phyloP scores from a whole-genome alignment of 2,797 vertebrate genomes.

The Columba guinea region DNA sequence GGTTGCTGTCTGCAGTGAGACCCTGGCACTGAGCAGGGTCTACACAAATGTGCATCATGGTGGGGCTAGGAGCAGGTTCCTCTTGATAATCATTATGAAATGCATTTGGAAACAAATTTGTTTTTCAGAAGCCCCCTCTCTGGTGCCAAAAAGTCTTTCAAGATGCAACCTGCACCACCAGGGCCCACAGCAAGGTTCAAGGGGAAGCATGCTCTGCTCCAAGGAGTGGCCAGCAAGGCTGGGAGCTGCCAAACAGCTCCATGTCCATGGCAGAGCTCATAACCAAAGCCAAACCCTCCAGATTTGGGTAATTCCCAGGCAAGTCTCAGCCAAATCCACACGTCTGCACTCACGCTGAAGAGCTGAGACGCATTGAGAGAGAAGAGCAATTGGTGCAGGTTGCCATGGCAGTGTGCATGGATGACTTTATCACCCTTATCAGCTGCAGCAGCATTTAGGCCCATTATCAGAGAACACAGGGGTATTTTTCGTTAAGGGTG shows the following conservation, averaged over 20 bases:
- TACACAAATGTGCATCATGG: rapidly evolving
- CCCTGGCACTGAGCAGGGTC: rapidly evolving
- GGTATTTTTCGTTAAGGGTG: neutral
- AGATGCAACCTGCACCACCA: neutral
- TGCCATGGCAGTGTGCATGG: neutral
- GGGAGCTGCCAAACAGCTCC: neutral
- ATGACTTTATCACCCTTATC: constrained; percentile 42
- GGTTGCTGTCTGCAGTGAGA: neutral
- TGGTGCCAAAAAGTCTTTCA: rapidly evolving
- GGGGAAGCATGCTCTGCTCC: neutral
- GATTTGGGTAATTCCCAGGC: neutral
- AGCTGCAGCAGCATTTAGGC: constrained; percentile 17
- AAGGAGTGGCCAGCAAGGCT: neutral
- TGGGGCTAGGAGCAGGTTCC: neutral
- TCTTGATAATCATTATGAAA: neutral
- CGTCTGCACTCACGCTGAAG: neutral
- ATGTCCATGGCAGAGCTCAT: neutral
- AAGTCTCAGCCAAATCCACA: neutral
- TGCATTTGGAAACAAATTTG: neutral
- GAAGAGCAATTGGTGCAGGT: neutral
- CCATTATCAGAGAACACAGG: neutral
- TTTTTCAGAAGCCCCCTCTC: neutral
- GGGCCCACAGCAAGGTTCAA: neutral
- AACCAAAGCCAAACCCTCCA: neutral
- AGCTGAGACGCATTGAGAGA: neutral